Percentiles rank a stretch among this genome's conserved stretches.
phyloP scores from a whole-genome alignment of 2,888 invertebrate species.

The Aphidius colemani region DNA sequence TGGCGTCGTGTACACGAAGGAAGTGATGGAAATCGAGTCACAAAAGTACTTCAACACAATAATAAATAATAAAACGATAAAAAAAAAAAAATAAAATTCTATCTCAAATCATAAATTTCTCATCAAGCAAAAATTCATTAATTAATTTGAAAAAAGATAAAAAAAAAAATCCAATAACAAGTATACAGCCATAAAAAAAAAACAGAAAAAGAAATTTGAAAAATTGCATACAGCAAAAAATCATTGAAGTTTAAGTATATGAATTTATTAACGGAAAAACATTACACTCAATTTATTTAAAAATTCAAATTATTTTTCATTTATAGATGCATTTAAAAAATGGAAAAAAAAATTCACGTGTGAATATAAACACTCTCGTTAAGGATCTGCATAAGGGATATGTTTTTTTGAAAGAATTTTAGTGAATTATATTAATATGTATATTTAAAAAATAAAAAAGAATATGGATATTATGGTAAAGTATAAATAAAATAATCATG shows the following conservation, averaged over 20 bases:
- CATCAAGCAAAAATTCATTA: too few relatives aligned
- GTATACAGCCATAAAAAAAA: too few relatives aligned
- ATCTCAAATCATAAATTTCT: neutral
- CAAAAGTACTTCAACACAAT: neutral
- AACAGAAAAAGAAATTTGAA: too few relatives aligned
- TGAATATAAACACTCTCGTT: slow-evolving; percentile 7
- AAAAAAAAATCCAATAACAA: neutral
- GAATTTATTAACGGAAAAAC: neutral
- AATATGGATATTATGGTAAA: slow-evolving; percentile 12
- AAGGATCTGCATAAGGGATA: slow-evolving; percentile 13
- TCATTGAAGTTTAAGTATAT: slow-evolving; percentile 2
- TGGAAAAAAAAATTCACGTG: slow-evolving; percentile 3
- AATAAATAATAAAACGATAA: neutral
- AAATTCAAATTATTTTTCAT: slow-evolving; percentile 34
- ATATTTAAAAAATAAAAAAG: slow-evolving; percentile 4
- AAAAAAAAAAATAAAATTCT: neutral
- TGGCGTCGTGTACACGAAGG: neutral
- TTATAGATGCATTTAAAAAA: slow-evolving; percentile 22
- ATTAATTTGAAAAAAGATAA: neutral
- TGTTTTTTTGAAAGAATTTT: slow-evolving; percentile 12
- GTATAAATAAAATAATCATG: slow-evolving; percentile 12
- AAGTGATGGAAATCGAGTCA: too few relatives aligned
- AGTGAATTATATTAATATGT: slow-evolving; percentile 21
- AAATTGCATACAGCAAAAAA: neutral
- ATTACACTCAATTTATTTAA: slow-evolving; percentile 22